Base-by-base conservation (phyloP, 2,113 vertebrate genomes). In the Elephas maximus region DNA sequence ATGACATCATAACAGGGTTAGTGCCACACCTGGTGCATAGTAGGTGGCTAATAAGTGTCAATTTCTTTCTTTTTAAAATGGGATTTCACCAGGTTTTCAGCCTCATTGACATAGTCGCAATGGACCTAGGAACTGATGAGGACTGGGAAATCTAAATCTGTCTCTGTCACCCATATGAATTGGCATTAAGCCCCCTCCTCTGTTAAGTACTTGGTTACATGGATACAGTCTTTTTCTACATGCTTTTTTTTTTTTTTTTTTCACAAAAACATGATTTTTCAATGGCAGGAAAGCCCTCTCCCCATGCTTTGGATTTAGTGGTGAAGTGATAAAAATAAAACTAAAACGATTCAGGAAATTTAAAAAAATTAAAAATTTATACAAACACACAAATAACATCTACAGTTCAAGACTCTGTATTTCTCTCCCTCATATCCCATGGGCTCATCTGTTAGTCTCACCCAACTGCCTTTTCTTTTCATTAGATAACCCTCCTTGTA, bases 221-320 rank as follows among this genome's bases (percentile, higher is more conserved):
- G 8, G 53, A 60, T 28, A 12, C 26, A 28, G 24, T 6, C 10
- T 26, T 48, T 81, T 41, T 33, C 26, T 57, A 57, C 1, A 37
- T 79, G 69, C 67, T 88, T 90, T 53, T 88, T 94, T 65, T 88
- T 57, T 37, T 37, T 88, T 90, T 53, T 88, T 94, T 65, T 88
- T 57, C 65, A 82, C 6, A 41, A 30, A 93, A 57, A 28, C 51
- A 60, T 6, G 30, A 74, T 30, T 90, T 94, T 91, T 73, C 33
- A 33, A 62, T 44, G 33, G 77, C 10, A 77, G 26, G 81, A 79
- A 85, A 33, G 51, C n/a, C 17, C 20, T 21, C 8, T 67, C 84
- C 51, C 33, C 51, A 10, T 73, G 48, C 37, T 87, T 83, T 48
- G 12, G 41, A 30, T 53, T 90, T 76, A 48, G 26, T 69, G 60